Percentiles rank a stretch among this genome's conserved stretches.
Evolutionary conservation across 2,888 invertebrate species (phyloP).

Genomic region (Xylocampa areola): DNA sequence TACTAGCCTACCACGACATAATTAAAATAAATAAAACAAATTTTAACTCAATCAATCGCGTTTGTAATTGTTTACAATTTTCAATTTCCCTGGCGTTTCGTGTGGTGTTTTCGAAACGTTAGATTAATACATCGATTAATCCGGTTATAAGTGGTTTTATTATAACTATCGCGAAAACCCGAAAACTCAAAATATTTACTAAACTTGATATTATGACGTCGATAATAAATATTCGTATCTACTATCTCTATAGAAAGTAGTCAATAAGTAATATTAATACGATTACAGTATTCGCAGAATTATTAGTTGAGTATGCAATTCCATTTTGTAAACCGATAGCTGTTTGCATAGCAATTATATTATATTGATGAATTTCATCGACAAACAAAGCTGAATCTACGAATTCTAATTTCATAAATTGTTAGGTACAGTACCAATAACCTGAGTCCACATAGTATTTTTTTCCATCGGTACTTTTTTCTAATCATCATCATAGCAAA

Average conservation of each 20-base stretch:
- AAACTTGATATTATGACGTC: neutral
- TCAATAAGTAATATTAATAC: slow-evolving; percentile 10
- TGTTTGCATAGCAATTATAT: slow-evolving; percentile 10
- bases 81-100: too few relatives aligned
- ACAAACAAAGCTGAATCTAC: slow-evolving; percentile 15
- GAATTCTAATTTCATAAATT: slow-evolving; percentile 1
- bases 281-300: slow-evolving; percentile 13
- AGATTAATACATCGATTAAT: too few relatives aligned
- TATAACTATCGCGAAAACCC: too few relatives aligned
- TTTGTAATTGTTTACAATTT: too few relatives aligned
- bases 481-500: slow-evolving; percentile 3
- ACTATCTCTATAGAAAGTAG: slow-evolving; percentile 1
- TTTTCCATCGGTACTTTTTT: neutral
- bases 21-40: too few relatives aligned
- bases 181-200: too few relatives aligned
- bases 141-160: too few relatives aligned
- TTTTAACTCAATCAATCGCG: too few relatives aligned
- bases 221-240: too few relatives aligned
- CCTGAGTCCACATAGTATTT: neutral
- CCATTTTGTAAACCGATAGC: slow-evolving; percentile 15
- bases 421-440: neutral
- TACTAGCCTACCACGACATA: too few relatives aligned
- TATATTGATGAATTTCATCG: slow-evolving; percentile 4
- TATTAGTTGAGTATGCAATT: slow-evolving; percentile 2
- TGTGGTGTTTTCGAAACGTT: too few relatives aligned